Conservation (phyloP, 2,113 vertebrate genomes). For the Dasyornis broadbenti region DNA sequence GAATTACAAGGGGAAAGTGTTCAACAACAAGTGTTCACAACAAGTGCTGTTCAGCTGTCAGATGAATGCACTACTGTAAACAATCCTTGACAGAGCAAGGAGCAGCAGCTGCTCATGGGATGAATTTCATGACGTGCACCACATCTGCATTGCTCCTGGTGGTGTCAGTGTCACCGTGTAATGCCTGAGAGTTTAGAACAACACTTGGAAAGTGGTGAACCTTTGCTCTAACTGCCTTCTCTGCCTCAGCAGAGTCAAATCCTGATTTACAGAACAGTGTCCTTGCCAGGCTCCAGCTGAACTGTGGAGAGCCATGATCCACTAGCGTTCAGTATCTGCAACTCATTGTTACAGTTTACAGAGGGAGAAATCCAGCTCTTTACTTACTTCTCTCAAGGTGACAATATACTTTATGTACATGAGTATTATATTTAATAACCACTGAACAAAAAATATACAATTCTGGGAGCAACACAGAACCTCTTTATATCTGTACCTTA, state of each 20-base stretch:
- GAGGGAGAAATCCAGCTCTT: not conserved
- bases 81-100: not conserved
- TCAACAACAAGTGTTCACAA: too few species aligned
- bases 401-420: not conserved
- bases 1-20: not conserved
- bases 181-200: not conserved
- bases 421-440: not conserved
- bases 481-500: not conserved
- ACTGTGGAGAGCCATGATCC: not conserved
- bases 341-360: not conserved
- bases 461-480: not conserved
- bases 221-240: not conserved
- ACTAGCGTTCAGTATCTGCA: not conserved
- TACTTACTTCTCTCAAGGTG: not conserved
- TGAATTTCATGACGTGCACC: not conserved
- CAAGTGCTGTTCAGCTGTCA: not conserved
- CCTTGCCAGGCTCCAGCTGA: not conserved
- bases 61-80: not conserved
- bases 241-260: not conserved
- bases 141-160: not conserved
- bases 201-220: not conserved
- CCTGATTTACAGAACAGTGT: not conserved
- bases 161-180: not conserved
- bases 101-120: not conserved
- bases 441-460: not conserved